These are phyloP conservation scores for Pilophorus perplexus DNA, from an alignment of 2,888 invertebrate genomes.

Conservation along the genomic window DNA sequence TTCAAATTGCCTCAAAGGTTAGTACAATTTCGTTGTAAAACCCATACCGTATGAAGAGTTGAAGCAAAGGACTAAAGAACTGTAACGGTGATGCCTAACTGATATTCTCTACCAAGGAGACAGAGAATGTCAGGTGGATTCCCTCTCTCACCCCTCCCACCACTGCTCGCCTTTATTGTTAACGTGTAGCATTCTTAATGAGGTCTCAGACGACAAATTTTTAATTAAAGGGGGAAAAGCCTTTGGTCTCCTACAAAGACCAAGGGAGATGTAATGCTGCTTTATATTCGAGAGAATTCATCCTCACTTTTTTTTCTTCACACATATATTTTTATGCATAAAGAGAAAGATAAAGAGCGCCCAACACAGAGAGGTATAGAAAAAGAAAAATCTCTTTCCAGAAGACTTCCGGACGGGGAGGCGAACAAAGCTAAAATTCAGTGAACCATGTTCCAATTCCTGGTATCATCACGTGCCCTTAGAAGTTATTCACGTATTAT, in stretches of 20 bases:
- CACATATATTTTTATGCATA: constrained; percentile 23
- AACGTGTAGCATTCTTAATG: constrained; percentile 33
- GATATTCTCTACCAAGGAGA: too few species aligned
- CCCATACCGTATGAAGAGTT: too few species aligned
- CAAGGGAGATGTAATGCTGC: constrained; percentile 35
- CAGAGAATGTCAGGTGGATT: too few species aligned
- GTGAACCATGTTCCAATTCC: constrained; percentile 22
- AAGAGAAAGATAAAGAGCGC: neutral
- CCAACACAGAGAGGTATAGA: constrained; percentile 1
- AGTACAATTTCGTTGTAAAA: too few species aligned
- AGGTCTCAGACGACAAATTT: constrained; percentile 40
- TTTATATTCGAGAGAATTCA: constrained; percentile 38
- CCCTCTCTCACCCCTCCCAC: neutral
- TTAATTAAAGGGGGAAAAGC: constrained; percentile 36
- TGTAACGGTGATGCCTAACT: too few species aligned
- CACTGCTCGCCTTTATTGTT: constrained; percentile 20
- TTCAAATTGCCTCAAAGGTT: too few species aligned
- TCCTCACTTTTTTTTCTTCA: constrained; percentile 27
- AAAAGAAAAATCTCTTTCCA: constrained; percentile 7
- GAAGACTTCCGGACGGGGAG: constrained; percentile 21
- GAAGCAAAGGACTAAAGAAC: too few species aligned
- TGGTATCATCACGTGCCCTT: too few species aligned
- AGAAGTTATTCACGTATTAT: too few species aligned
- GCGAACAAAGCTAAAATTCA: constrained; percentile 27
- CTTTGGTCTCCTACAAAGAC: constrained; percentile 25